Evolutionary conservation across 2,113 vertebrate genomes (phyloP), one percentile per base, ranked within the genome.

Genomic region (Accipiter virgatus): DNA sequence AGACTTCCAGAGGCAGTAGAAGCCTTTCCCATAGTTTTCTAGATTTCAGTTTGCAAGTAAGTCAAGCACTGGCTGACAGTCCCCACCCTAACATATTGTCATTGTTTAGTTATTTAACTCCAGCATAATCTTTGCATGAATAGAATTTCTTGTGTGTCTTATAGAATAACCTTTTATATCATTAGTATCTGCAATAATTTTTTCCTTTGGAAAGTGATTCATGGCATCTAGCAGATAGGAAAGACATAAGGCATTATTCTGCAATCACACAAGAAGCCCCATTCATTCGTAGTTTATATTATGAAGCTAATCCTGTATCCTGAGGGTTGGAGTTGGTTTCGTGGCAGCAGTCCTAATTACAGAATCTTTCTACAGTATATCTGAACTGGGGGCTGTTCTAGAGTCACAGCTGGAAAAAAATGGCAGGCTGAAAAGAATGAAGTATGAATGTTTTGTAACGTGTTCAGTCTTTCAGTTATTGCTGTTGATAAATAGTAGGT

Each of bases 181-280:
- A 70, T 86, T 93, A 85, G 55, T 78, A 90, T 97, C 91, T 91
- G 81, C 66, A 78, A 83, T 91, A 82, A 29, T 95, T 97, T 97
- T 95, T 96, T 93, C 96, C 93, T 85, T 86, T 94, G 84, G 75
- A 18, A 83, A 96, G 71, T 58, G 86, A 96, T 96, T 96, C 84
- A 86, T 96, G 84, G 80, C 20, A 36, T 94, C 62, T 93, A 63
- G 42, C 74, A 81, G 91, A 96, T 74, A 78, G 93, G 87, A 63
- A 74, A 74, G 96, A 70, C 72, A 93, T 68, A 85, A 70, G 80
- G 96, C 89, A 45, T 91, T 96, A 90, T 97, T 97, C 89, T 97
- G 79, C 42, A 66, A 6, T 55, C 42, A 5, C 90, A 97, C 91
- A 97, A 97, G 93, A 90, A 90, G 45, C 18, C 3, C 85, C 86